phyloP scores from a whole-genome alignment of 1,140 invertebrate species.

The Pectinophora gossypiella region DNA sequence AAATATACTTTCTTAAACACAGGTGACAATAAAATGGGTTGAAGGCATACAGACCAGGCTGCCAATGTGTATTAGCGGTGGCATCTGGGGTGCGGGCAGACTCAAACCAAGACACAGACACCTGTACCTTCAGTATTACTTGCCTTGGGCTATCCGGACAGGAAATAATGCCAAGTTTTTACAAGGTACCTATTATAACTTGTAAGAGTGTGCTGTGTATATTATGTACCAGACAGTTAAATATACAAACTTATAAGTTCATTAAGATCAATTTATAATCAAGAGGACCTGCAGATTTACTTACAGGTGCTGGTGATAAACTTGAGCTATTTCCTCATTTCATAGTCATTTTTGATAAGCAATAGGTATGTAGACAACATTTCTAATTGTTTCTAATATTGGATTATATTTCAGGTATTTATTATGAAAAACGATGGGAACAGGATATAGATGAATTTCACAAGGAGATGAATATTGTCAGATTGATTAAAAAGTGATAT shows the following conservation, averaged over 20 bases:
- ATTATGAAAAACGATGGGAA: slow-evolving; percentile 97
- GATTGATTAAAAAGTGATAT: slow-evolving; percentile 27
- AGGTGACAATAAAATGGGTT: slow-evolving; percentile 97
- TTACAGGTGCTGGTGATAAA: too few relatives aligned
- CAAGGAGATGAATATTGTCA: slow-evolving; percentile 82
- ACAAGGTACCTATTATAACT: slow-evolving; percentile 52
- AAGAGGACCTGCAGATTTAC: too few relatives aligned
- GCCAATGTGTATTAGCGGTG: slow-evolving; percentile 93
- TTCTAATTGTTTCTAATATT: too few relatives aligned
- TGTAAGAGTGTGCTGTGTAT: too few relatives aligned
- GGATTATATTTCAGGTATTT: slow-evolving; percentile 80
- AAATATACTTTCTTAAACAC: slow-evolving; percentile 33
- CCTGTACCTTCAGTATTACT: slow-evolving; percentile 85
- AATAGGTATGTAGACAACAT: too few relatives aligned
- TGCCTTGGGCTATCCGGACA: slow-evolving; percentile 92
- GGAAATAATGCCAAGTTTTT: slow-evolving; percentile 84
- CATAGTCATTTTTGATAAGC: too few relatives aligned
- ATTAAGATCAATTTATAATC: too few relatives aligned
- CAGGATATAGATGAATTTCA: slow-evolving; percentile 89
- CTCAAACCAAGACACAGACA: slow-evolving; percentile 90
- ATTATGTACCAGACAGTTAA: too few relatives aligned
- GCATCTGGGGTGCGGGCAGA: slow-evolving; percentile 89
- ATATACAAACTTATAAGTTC: too few relatives aligned
- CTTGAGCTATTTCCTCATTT: too few relatives aligned
- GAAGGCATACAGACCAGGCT: slow-evolving; percentile 94